Base-by-base conservation (phyloP, 2,888 invertebrate genomes). In the Notodonta dromedarius region DNA sequence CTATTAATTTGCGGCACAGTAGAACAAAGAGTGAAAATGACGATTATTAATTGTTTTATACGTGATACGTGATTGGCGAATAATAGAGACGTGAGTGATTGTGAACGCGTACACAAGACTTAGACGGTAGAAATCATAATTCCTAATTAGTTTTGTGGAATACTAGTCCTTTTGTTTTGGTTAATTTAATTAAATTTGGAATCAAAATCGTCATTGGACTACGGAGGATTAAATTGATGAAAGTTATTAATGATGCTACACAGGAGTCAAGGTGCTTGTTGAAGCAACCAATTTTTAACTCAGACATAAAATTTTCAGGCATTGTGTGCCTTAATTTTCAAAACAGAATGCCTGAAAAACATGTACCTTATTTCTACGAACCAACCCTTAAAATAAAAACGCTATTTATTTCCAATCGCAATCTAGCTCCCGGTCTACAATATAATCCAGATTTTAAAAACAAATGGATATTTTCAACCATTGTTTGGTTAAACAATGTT, bases 371-470 rank as follows among this genome's bases (percentile, higher is more conserved):
- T 24, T 24, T 24, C 24, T 24, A 24, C 24, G 24, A 24, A 24
- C 24, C 24, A 2, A 35, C 35, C 35, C 35, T 35, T 35, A 35
- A 35, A 35, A 35, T 35, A 35, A 35, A 7, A 35, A 24, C 24
- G 13, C 4, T 12, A 12, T 44, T 44, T 44, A 44, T 2, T 2
- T 11, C 44, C 44, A 12, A 44, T 13, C 13, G 13, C n/a, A 16
- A 35, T 6, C 63, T 48, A 60, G 62, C 85, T 80, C 85, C 64
- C 56, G 9, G 65, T 52, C 83, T 84, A 85, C 57, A 69, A 70
- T 71, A 67, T 84, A 79, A 84, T 82, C 83, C 84, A 84, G 84
- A 86, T 85, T 80, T 79, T 74, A 66, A 78, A 74, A 78, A 69
- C 71, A 70, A 71, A 77, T 67, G 70, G 74, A 67, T 74, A 61